Base-by-base conservation (phyloP, 2,113 vertebrate species). In the Halichoerus grypus region DNA sequence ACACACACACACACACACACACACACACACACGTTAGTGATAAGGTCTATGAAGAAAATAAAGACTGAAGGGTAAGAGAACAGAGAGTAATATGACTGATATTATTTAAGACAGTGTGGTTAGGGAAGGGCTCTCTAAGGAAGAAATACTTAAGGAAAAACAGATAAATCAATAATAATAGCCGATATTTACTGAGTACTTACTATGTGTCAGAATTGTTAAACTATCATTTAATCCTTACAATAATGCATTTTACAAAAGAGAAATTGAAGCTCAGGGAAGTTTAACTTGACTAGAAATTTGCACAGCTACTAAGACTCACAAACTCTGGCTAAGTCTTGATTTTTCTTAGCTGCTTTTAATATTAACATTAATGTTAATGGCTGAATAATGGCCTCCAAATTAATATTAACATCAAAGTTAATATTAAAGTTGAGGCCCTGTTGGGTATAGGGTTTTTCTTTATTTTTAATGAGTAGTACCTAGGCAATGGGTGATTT, bases 301-400 rank as follows among this genome's bases (percentile, higher is more conserved):
- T 69, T 87, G 39, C 3, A 81, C 15, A 51, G 18, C 51, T 72
- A 33, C 14, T 46, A 53, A 90, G 42, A 57, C 16, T 84, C 39
- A 65, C 18, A 83, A 49, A 19, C 26, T 87, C 51, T 94, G 22
- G 6, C 49, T 80, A 53, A 82, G 12, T 65, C 82, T 84, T 79
- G 51, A 33, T 92, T 97, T 61, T 71, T 2, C 21, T 5, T 74
- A 74, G 63, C 19, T 86, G 36, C 8, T 82, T 77, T 33, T 79
- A 80, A 85, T 86, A 82, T 21, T 82, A 76, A 79, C 57, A 92
- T 92, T 87, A 81, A 88, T 80, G 24, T 91, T 80, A 90, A 80
- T 67, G 74, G 57, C 12, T 80, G 59, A 65, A 65, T 53, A 80
- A 80, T 53, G 24, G 24, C 24, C 33, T 13, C 61, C 59, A 79